Base-by-base conservation (phyloP, 2,888 invertebrate species). In the Brachyptera risi region DNA sequence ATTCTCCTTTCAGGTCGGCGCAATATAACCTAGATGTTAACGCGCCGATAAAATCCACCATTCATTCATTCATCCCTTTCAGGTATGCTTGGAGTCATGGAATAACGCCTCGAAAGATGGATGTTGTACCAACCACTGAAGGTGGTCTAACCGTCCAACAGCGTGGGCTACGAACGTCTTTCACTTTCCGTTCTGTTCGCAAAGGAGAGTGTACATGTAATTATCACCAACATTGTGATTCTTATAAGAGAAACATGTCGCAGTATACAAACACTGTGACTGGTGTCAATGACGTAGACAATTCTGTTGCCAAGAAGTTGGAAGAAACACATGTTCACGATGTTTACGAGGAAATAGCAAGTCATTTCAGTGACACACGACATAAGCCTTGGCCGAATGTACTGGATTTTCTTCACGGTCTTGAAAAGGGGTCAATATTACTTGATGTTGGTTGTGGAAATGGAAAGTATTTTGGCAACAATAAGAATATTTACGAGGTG, bases 381-480 rank as follows among this genome's bases (percentile, higher is more conserved):
- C 93, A 95, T 74, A 90, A 88, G 69, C 90, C 92, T 17, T 99
- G 99, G 99, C 96, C 96, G 0, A 85, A 85, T 66, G 95, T 99
- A 1, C 78, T 84, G 0, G 78, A 87, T 66, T 99, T 98, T 76
- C 76, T 95, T 26, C 74, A 81, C 15, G 78, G 76, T 3, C 83
- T 93, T 65, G 73, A 82, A 0, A 61, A 73, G 0, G 91, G 90
- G 0, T 83, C 89, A 1, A 72, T 95, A 9, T 72, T 98, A 13
- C 72, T 96, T 3, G 99, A 99, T 76, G 84, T 97, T 37, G 99
- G 99, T 4, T 96, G 97, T 75, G 99, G 99, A 9, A 99, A 99
- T 79, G 99, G 98, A 40, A 99, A 99, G 80, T 98, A 99, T 75
- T 81, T 99, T 59, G 81, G 84, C 57, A 71, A 76, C 1, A 83